These are phyloP conservation scores for Cygnus atratus DNA, from an alignment of 2,113 vertebrate genomes.

Conservation along the genomic window DNA sequence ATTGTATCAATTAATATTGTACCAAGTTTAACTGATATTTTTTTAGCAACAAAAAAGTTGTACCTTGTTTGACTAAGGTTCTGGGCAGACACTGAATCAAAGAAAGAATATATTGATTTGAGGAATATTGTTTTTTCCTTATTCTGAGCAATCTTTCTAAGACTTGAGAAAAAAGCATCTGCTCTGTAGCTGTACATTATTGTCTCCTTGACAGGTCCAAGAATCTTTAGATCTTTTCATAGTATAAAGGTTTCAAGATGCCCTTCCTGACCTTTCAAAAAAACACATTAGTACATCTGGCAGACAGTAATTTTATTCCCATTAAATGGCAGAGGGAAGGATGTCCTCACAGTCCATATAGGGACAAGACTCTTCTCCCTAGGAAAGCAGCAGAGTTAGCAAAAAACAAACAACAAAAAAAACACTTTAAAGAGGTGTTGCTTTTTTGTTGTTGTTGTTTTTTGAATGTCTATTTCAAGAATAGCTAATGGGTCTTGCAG, in stretches of 20 bases:
- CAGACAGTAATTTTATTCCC: background rate
- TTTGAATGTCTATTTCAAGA: background rate
- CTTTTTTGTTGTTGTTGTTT: background rate
- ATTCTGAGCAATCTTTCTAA: background rate
- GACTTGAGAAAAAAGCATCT: background rate
- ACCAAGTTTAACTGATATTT: background rate
- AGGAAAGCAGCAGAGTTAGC: background rate
- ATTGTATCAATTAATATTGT: background rate
- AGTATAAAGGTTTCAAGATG: background rate
- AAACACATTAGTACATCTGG: fast-evolving
- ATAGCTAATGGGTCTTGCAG: background rate
- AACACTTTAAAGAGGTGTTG: background rate
- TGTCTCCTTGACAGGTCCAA: background rate
- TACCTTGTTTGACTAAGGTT: background rate
- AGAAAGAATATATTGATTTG: background rate
- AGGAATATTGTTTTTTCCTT: background rate
- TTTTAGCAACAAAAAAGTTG: background rate
- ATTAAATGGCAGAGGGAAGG: background rate
- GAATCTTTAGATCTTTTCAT: background rate
- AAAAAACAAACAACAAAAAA: background rate
- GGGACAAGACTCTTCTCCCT: background rate
- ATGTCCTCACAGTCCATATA: background rate
- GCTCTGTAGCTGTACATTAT: background rate
- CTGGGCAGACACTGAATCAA: background rate
- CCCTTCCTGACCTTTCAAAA: background rate